Percentiles rank a stretch among this genome's conserved stretches.
These are phyloP conservation scores for Drosophila bunnanda DNA, from an alignment of 2,888 invertebrate genomes.

Conservation along the genomic window DNA sequence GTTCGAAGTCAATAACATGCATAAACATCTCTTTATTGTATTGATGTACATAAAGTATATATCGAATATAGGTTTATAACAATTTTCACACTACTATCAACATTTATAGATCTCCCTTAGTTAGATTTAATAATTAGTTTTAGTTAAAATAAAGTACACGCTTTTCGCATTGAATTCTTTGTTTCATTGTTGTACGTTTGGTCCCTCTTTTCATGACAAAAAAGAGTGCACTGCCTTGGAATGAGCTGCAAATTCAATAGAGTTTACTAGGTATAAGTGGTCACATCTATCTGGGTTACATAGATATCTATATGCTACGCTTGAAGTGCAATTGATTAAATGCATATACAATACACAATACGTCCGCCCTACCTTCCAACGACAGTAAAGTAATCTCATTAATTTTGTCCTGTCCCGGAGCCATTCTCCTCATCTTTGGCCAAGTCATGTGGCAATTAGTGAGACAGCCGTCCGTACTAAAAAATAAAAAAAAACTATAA, in stretches of 20 bases:
- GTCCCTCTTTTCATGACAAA: conserved; percentile 77
- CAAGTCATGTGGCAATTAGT: conserved; percentile 61
- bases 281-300: conserved; percentile 61
- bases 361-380: conserved; percentile 23
- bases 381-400: conserved; percentile 72
- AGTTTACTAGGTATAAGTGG: conserved; percentile 59
- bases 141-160: conserved; percentile 70
- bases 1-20: conserved; percentile 49
- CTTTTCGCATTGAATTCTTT: conserved; percentile 54
- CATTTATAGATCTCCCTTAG: conserved; percentile 68
- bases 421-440: conserved; percentile 36
- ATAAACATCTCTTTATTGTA: conserved; percentile 70
- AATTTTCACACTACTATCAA: conserved; percentile 65
- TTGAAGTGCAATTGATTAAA: conserved; percentile 61
- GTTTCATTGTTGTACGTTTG: conserved; percentile 60
- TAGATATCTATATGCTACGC: conserved; percentile 56
- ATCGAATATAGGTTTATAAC: conserved; percentile 63
- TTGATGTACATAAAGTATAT: conserved; percentile 61
- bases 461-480: conserved; percentile 50
- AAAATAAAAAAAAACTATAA: conserved; percentile 61
- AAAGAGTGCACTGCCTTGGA: conserved; percentile 76
- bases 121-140: conserved; percentile 12
- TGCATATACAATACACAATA: conserved; percentile 58
- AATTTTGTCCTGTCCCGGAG: conserved; percentile 36
- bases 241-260: conserved; percentile 52